Percentiles rank a stretch among this genome's conserved stretches.
Evolutionary conservation across 37 sponge, comb jelly and placozoan species (phyloP).

Genomic region (Halisarca cf. caerulea): DNA sequence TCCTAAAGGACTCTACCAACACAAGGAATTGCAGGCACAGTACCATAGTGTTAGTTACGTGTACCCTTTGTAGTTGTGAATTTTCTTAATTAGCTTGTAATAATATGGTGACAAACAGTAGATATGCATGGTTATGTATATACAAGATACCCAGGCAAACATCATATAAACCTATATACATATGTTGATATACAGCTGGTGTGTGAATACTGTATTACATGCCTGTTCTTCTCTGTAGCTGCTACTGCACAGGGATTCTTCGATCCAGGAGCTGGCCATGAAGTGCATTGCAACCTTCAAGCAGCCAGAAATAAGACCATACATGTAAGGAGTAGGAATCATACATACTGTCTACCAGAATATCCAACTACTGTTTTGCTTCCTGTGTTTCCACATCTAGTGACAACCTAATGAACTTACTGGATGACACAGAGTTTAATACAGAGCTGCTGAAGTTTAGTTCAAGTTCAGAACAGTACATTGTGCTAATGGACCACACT

Average conservation of each 20-base stretch:
- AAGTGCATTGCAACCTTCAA: constrained; percentile 70
- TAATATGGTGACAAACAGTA: no score
- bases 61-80: background rate
- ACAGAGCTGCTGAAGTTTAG: constrained; percentile 70
- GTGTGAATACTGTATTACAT: no score
- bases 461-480: constrained; percentile 31
- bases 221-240: constrained; percentile 45
- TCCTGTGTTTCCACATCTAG: constrained; percentile 16
- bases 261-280: constrained; percentile 79
- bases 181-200: no score
- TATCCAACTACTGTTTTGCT: no score
- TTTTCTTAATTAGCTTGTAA: no score
- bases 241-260: constrained; percentile 63
- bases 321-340: constrained; percentile 45
- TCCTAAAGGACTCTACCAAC: constrained; percentile 65
- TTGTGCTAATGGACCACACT: constrained; percentile 68
- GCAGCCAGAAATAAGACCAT: constrained; percentile 54
- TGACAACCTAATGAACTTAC: constrained; percentile 62
- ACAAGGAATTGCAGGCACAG: constrained; percentile 59
- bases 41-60: constrained; percentile 33
- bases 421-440: constrained; percentile 70
- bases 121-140: constrained; percentile 22
- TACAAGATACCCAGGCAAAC: background rate
- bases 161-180: background rate
- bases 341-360: no score